Evolutionary conservation across 2,113 vertebrate species (phyloP), one percentile per base, ranked within the genome.

Genomic region (Stigmatopora nigra): DNA sequence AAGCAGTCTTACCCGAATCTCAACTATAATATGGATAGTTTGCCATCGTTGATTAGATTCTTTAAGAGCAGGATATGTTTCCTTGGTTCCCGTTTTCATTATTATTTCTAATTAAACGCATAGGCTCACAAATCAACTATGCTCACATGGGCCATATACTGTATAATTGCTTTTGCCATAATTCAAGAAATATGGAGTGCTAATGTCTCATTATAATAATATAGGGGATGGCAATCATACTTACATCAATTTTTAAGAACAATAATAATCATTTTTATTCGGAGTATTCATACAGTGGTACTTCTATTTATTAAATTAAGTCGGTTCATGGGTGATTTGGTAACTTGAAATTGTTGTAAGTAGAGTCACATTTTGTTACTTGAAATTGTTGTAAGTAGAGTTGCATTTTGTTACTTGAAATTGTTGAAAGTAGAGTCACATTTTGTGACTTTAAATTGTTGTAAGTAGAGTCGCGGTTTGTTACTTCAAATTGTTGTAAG

Each of bases 31-130:
- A 82, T 77, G 80, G 87, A 84, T 80, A 84, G 80, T 80, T 79
- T 82, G 84, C 84, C 86, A 78, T 86, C 84, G 87, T 85, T 87
- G 84, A 89, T 89, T 88, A 76, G 78, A 81, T 84, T 86, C 83
- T 84, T 85, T 81, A 78, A 85, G 84, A 81, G 73, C 72, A 69
- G 78, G 79, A 89, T 87, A 84, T 71, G 79, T 87, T 85, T 81
- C 84, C 81, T 68, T 17, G 64, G 71, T 81, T 75, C 66, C 25
- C 63, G 78, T 69, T 89, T 89, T 85, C 85, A 88, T 90, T 87
- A 87, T 88, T 89, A 82, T 89, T 87, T 84, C 77, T 88, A 89
- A 89, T 90, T 89, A 89, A 86, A 85, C 89, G 78, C 77, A 73
- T 77, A 61, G 75, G 82, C 82, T 87, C 68, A 71, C 82, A 76